Conservation (phyloP, 2,797 vertebrate genomes). For the Sternotherus odoratus region DNA sequence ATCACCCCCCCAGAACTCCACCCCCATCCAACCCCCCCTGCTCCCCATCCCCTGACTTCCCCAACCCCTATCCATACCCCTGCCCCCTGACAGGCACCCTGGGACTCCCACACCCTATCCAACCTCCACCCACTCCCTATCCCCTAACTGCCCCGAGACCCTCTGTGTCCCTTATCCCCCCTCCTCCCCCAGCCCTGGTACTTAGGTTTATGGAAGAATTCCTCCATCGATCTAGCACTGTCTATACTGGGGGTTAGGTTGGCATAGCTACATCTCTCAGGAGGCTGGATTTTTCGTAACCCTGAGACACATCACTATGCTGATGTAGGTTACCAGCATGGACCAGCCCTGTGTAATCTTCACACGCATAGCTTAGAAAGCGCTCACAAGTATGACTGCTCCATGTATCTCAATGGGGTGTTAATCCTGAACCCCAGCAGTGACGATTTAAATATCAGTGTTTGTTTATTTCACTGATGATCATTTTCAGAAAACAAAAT, state of each 20-base stretch:
- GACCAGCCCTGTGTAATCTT: not conserved
- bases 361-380: slow-evolving; percentile 1
- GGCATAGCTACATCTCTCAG: not conserved
- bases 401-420: not conserved
- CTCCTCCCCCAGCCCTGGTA: no score
- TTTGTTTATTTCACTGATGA: not conserved
- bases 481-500: not conserved
- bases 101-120: no score
- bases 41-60: no score
- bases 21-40: no score
- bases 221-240: not conserved
- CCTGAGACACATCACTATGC: not conserved
- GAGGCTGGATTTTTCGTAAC: not conserved
- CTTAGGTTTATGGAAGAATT: not conserved
- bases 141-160: no score
- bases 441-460: not conserved
- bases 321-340: not conserved
- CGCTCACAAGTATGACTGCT: not conserved
- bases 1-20: no score
- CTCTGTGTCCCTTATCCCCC: no score
- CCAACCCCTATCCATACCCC: no score
- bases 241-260: not conserved
- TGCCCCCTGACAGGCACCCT: no score
- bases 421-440: not conserved
- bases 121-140: no score